Base-by-base conservation (phyloP, 2,888 invertebrate species). In the Achlya flavicornis region DNA sequence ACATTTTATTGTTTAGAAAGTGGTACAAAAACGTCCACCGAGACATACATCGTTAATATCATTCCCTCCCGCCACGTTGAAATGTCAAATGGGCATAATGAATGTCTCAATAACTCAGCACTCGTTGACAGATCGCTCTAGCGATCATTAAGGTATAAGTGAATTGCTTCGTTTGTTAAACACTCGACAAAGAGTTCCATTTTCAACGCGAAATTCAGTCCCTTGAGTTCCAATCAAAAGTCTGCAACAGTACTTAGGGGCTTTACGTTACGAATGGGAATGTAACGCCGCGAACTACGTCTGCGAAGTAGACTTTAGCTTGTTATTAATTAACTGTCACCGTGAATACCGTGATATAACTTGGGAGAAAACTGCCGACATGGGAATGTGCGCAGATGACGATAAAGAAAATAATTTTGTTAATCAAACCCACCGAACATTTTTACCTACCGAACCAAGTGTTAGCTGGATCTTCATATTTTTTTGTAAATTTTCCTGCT, bases 321-420 rank as follows among this genome's bases (percentile, higher is more conserved):
- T 84, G 78, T 86, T 86, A 87, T 86, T 89, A 88, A 86, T 86
- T 88, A 87, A 83, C 77, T 83, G 82, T 78, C 82, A 79, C 74
- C 61, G 70, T 68, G 73, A 71, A 78, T 81, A 79, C 74, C 61
- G 70, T 68, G 73, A 71, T 66, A 65, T 68, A 67, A 66, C 61
- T 68, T 63, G 61, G 60, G 65, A 66, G 57, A 66, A 68, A 71
- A 74, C 67, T 69, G 72, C 43, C 70, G 74, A 73, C 80, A 79
- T 84, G 84, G 81, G 82, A 88, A 85, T 70, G 65, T 66, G 67
- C 58, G 64, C 84, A 82, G 76, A 77, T 84, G 85, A 78, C 73
- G 74, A 78, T 74, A 78, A 63, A n/a, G n/a, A n/a, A 66, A 68
- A 68, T 79, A 78, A 79, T 83, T 84, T 82, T 75, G 73, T 72